A percentile compares a stretch with the other conserved stretches of the same genome.
Evolutionary conservation across 2,113 vertebrate genomes (phyloP).

Genomic region (Otus sunia): DNA sequence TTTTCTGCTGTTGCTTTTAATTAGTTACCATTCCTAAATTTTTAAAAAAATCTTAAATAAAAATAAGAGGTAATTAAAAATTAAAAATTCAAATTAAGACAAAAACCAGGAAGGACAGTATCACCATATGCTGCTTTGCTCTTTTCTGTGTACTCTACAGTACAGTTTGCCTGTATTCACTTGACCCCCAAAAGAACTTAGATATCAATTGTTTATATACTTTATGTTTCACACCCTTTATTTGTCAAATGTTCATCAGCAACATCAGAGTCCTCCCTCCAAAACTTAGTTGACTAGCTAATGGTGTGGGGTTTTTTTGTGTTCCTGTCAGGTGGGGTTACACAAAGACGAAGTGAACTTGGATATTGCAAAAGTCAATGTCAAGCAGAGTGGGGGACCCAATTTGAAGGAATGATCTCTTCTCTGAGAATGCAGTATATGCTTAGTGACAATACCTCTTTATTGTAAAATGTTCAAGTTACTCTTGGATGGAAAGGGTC

Average conservation of each 20-base stretch:
- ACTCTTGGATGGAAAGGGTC: neutral
- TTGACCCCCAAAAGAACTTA: neutral
- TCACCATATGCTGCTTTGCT: neutral
- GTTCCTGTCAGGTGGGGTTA: neutral
- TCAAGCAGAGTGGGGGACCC: neutral
- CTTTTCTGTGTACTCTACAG: neutral
- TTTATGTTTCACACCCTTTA: neutral
- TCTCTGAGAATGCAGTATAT: neutral
- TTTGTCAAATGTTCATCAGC: neutral
- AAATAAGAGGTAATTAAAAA: neutral
- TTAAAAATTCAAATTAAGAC: neutral
- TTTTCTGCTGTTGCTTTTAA: neutral
- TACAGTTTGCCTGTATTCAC: neutral
- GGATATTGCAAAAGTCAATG: neutral
- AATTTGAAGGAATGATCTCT: neutral
- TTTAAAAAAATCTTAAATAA: neutral
- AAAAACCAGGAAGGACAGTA: neutral
- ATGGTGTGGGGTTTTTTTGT: neutral
- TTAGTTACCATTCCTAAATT: neutral
- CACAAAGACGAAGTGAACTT: neutral
- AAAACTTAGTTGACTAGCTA: neutral
- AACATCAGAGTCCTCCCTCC: neutral
- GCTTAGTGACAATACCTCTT: neutral
- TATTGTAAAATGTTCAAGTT: neutral
- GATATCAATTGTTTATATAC: neutral